phyloP scores from a whole-genome alignment of 2,797 vertebrate genomes.

The Chrosomus eos region DNA sequence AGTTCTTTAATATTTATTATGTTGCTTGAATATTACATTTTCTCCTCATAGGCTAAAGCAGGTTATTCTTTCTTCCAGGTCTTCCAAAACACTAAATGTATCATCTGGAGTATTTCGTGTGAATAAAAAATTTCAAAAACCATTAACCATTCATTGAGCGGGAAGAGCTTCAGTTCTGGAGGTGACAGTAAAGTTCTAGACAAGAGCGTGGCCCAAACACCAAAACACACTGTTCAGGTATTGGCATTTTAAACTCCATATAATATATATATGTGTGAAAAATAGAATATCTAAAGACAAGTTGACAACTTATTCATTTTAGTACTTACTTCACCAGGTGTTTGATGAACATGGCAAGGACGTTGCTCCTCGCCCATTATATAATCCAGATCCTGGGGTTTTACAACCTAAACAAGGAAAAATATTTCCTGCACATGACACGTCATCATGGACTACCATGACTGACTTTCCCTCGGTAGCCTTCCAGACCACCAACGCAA shows the following conservation, averaged over 20 bases:
- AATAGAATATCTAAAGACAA: neutral
- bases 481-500: conserved; percentile 73
- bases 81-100: conserved; percentile 50
- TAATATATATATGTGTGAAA: too few species aligned
- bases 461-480: conserved; percentile 72
- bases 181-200: conserved; percentile 69
- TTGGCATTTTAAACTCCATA: neutral
- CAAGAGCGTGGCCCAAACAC: conserved; percentile 55
- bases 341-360: conserved; percentile 81
- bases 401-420: conserved; percentile 67
- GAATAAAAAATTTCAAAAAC: conserved; percentile 61
- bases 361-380: conserved; percentile 85
- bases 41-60: neutral
- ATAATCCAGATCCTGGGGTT: conserved; percentile 69
- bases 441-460: conserved; percentile 61
- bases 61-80: conserved; percentile 51
- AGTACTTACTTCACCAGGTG: conserved; percentile 73
- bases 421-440: conserved; percentile 73
- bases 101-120: conserved; percentile 55
- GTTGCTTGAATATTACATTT: neutral
- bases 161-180: conserved; percentile 40
- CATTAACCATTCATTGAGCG: conserved; percentile 36
- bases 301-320: neutral
- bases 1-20: neutral
- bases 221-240: conserved; percentile 70